These are phyloP conservation scores for Athalia rosae DNA, from an alignment of 2,888 invertebrate genomes.

Conservation along the genomic window DNA sequence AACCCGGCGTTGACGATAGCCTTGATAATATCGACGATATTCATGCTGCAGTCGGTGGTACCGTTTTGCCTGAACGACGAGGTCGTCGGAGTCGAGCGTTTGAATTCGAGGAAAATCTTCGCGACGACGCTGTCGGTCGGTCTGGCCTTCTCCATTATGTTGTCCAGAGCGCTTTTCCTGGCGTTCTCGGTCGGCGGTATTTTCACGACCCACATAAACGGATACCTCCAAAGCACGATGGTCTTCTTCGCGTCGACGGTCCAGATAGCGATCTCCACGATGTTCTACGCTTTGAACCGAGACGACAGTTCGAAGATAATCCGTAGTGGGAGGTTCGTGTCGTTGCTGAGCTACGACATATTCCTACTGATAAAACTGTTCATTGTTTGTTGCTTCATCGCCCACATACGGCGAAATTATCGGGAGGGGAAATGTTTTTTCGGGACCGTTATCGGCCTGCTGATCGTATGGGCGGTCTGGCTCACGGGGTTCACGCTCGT, in stretches of 20 bases:
- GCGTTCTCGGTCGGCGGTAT: conserved; percentile 82
- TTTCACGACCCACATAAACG: conserved; percentile 82
- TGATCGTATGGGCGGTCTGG: conserved; percentile 76
- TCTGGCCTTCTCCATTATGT: conserved; percentile 79
- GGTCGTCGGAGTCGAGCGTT: conserved; percentile 60
- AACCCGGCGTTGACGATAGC: conserved; percentile 76
- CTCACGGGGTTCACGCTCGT: conserved; percentile 78
- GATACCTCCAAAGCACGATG: conserved; percentile 80
- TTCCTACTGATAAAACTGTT: conserved; percentile 78
- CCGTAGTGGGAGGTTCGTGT: conserved; percentile 71
- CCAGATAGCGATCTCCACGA: conserved; percentile 73
- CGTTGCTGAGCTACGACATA: conserved; percentile 78
- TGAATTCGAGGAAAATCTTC: conserved; percentile 78
- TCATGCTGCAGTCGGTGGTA: conserved; percentile 71
- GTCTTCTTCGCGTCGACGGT: conserved; percentile 80
- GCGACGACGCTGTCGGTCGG: conserved; percentile 79
- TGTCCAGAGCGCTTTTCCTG: conserved; percentile 80
- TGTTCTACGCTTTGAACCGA: conserved; percentile 62
- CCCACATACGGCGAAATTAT: conserved; percentile 81
- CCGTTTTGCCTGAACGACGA: conserved; percentile 72
- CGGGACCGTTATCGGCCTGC: conserved; percentile 75
- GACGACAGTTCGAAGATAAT: conserved; percentile 66
- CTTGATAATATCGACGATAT: conserved; percentile 72
- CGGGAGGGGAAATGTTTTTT: conserved; percentile 78
- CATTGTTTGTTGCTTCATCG: conserved; percentile 78